Base-by-base conservation (phyloP, 2,888 invertebrate genomes). In the Netelia virgata region DNA sequence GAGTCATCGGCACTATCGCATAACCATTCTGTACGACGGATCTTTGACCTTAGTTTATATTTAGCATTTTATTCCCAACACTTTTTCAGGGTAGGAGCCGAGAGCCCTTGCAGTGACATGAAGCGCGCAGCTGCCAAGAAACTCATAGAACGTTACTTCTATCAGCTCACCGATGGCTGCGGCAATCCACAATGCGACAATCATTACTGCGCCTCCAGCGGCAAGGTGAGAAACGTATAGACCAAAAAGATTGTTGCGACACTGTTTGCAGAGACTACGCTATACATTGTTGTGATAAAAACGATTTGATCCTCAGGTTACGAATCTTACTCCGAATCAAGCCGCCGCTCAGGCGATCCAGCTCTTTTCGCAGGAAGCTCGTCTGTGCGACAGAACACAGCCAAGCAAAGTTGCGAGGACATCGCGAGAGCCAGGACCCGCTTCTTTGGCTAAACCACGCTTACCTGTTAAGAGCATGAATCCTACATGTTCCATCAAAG, bases 141-240 rank as follows among this genome's bases (percentile, higher is more conserved):
- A 93, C 94, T 98, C 86, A 98, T 98, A 87, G 98, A 98, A 94
- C 96, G 97, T 91, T 98, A 98, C 94, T 98, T 98, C 94, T 98
- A 97, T 94, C 98, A 98, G 94, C 94, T 98, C 87, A 96, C 97
- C 59, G 97, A 98, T 93, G 98, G 98, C 88, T 98, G 98, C 94
- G 98, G 98, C 28, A 97, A 98, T 94, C 95, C 96, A n/a, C 95
- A 95, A 90, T 98, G 98, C 94, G 95, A 96, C 91, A 98, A 98
- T 94, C 95, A 96, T 91, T 95, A 96, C 93, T 98, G 98, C 95
- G 98, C 98, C 88, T 98, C 98, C 18, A 98, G 97, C 94, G 97
- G 97, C 90, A 96, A 97, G 94, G 97, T 98, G 94, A 81, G 16
- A 36, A 11, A 53, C 23, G 36, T 36, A 36, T 5, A 36, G 36